Evolutionary conservation across 1,140 invertebrate genomes (phyloP).

Genomic region (Cotesia typhae): DNA sequence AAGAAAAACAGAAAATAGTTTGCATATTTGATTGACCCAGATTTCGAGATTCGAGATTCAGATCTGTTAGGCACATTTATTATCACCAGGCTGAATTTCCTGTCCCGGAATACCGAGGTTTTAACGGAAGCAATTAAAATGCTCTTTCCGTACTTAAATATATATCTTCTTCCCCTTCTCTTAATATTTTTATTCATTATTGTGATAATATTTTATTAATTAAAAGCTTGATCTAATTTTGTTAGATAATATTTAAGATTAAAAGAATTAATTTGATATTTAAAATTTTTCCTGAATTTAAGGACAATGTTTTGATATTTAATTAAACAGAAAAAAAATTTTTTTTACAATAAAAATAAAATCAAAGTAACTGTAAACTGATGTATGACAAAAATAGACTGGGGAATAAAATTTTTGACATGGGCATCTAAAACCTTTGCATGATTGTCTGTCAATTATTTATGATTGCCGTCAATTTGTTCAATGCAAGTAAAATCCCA

Average conservation of each 20-base stretch:
- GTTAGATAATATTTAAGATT: too few relatives aligned
- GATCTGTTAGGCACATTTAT: background rate
- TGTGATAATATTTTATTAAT: too few relatives aligned
- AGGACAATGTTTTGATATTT: too few relatives aligned
- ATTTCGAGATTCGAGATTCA: background rate
- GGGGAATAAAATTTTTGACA: background rate
- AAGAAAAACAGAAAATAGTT: background rate
- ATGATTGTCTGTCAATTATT: constrained; percentile 59
- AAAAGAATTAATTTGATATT: too few relatives aligned
- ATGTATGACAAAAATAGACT: constrained; percentile 4
- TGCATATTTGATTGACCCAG: constrained; percentile 7
- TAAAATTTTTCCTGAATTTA: too few relatives aligned
- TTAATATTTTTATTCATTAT: too few relatives aligned
- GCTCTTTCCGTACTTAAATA: background rate
- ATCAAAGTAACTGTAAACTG: background rate
- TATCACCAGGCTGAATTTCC: constrained; percentile 12
- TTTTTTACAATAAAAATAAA: too few relatives aligned
- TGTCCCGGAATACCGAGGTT: background rate
- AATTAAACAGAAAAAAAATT: too few relatives aligned
- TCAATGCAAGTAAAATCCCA: constrained; percentile 51
- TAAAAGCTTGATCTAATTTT: too few relatives aligned
- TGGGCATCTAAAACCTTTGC: background rate
- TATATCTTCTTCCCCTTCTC: too few relatives aligned
- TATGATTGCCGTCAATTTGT: constrained; percentile 57
- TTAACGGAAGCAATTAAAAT: constrained; percentile 13